Conservation (phyloP, 2,113 vertebrate species). For the Sakesphorus luctuosus region DNA sequence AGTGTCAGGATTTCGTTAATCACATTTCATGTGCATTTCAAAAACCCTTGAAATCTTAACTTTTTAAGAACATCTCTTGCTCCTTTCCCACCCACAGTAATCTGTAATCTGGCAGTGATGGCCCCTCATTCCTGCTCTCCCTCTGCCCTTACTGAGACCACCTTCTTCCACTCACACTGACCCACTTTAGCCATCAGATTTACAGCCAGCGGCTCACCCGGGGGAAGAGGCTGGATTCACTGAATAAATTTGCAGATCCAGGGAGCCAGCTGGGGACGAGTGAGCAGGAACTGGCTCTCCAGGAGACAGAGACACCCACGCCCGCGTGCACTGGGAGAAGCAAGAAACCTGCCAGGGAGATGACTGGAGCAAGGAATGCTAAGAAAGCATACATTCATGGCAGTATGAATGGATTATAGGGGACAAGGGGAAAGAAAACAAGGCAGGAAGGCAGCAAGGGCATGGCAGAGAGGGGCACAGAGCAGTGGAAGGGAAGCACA, state of each 20-base stretch:
- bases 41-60: neutral
- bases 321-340: fast-evolving
- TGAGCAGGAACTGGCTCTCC: neutral
- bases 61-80: neutral
- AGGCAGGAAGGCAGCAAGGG: neutral
- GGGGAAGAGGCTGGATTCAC: neutral
- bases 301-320: neutral
- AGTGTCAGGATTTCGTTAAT: slow-evolving; percentile 6
- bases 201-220: neutral
- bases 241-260: neutral
- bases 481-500: neutral
- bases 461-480: neutral
- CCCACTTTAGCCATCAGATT: neutral
- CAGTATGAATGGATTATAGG: neutral
- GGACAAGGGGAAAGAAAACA: neutral
- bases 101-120: neutral
- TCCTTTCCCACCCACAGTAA: neutral
- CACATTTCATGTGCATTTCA: neutral
- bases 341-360: neutral
- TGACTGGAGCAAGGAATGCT: neutral
- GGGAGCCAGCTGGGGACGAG: neutral
- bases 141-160: neutral
- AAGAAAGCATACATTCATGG: neutral
- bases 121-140: neutral
- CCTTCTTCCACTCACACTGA: neutral